phyloP scores from a whole-genome alignment of 2,113 vertebrate genomes.

The Siniperca chuatsi region DNA sequence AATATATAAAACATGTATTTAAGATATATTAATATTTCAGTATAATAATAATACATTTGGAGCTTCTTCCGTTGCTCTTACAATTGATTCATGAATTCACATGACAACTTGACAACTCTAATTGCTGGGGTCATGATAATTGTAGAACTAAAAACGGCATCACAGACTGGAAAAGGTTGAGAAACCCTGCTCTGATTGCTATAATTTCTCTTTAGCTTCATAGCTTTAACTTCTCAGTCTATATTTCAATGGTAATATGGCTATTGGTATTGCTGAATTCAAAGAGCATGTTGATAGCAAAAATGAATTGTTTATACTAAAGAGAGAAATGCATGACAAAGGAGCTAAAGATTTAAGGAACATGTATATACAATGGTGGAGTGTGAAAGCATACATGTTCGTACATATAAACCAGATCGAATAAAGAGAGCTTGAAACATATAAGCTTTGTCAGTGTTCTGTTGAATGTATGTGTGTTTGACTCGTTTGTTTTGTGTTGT shows the following conservation, averaged over 20 bases:
- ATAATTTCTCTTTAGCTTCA: slow-evolving; percentile 10
- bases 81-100: slow-evolving; percentile 25
- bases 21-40: neutral
- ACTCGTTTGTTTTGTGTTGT: neutral
- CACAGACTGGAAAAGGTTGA: slow-evolving; percentile 17
- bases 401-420: neutral
- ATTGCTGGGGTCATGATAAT: slow-evolving; percentile 39
- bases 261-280: neutral
- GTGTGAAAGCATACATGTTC: neutral
- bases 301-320: neutral
- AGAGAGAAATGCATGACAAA: neutral
- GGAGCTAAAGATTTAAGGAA: neutral
- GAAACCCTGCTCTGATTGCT: slow-evolving; percentile 24
- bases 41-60: slow-evolving; percentile 7
- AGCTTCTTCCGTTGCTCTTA: slow-evolving; percentile 1
- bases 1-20: neutral
- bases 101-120: slow-evolving; percentile 24
- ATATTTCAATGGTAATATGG: neutral
- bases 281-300: neutral
- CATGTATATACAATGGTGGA: neutral
- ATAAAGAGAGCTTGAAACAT: neutral
- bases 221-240: slow-evolving; percentile 11
- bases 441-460: neutral
- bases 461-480: neutral
- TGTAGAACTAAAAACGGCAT: slow-evolving; percentile 25